Evolutionary conservation across 2,888 invertebrate species (phyloP), one percentile per base, ranked within the genome.

Genomic region (Geophilus truncorum): DNA sequence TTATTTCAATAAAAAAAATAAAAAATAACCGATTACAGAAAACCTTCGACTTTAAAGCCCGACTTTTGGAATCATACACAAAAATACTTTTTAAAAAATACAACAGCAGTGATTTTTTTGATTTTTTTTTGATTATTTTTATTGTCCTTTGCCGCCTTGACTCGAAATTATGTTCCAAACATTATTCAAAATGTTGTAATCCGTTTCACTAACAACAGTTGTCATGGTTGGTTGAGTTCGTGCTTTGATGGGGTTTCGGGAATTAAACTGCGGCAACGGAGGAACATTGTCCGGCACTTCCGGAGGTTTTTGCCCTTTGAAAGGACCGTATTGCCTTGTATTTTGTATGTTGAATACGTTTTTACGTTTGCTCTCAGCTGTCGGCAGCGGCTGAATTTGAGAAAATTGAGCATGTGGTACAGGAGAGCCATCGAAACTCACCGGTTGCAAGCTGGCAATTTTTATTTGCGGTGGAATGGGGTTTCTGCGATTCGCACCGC

Each of bases 321-420:
- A 94, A 1, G 92, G 92, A 0, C 91, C 92, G 83, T 92, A 93
- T 85, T 94, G 94, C 1, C 94, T 93, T 30, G 90, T 85, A 25
- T 86, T 90, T 84, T 90, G 91, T 78, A 92, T 89, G 30, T 77
- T 80, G 30, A 32, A 36, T 12, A 25, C 23, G 6, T 28, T 32
- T 75, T 40, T 51, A 23, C n/a, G 30, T 40, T n/a, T n/a, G 15
- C 76, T 28, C n/a, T 34, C 36, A 18, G 34, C 25, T n/a, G 32
- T 34, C 12, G 81, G 40, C 30, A 23, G 18, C 3, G 81, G 79
- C 12, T 36, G 79, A 10, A 76, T 45, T 12, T 51, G 23, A 0
- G 80, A 77, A 15, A 79, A 80, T 15, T 80, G 79, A 15, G 32
- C 78, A 36, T 81, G 30, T 9, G 75, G 32, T 25, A 81, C 81